Evolutionary conservation across 2,113 vertebrate species (phyloP).

Genomic region (Grallaria varia): DNA sequence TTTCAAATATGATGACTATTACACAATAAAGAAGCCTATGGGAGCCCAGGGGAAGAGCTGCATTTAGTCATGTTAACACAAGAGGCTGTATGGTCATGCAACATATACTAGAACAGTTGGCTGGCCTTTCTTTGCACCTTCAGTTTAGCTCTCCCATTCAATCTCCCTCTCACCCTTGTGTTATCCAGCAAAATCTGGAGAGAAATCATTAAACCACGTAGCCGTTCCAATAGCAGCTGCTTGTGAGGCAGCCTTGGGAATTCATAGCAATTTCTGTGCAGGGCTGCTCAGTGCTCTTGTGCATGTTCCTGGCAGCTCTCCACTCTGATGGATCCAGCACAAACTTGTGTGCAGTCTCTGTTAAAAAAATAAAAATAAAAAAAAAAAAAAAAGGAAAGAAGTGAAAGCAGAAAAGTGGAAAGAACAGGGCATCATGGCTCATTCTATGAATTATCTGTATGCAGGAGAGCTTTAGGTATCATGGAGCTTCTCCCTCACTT

Average conservation of each 20-base stretch:
- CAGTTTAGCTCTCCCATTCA: background rate
- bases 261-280: conserved; percentile 8
- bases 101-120: conserved; percentile 44
- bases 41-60: conserved; percentile 4
- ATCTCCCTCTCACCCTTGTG: background rate
- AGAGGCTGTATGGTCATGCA: background rate
- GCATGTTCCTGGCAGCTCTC: background rate
- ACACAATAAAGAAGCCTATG: background rate
- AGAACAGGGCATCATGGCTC: background rate
- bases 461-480: background rate
- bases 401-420: background rate
- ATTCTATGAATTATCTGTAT: background rate
- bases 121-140: conserved; percentile 68
- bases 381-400: background rate
- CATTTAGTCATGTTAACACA: conserved; percentile 5
- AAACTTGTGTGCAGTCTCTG: background rate
- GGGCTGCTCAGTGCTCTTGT: background rate
- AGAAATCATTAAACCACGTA: background rate
- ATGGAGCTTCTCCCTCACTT: background rate
- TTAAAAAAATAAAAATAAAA: background rate
- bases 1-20: background rate
- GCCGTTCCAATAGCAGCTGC: conserved; percentile 60
- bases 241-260: background rate
- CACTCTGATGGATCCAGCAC: background rate
- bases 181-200: conserved; percentile 57